phyloP scores from a whole-genome alignment of 2,113 vertebrate species.

The Potamarius usumacintae region DNA sequence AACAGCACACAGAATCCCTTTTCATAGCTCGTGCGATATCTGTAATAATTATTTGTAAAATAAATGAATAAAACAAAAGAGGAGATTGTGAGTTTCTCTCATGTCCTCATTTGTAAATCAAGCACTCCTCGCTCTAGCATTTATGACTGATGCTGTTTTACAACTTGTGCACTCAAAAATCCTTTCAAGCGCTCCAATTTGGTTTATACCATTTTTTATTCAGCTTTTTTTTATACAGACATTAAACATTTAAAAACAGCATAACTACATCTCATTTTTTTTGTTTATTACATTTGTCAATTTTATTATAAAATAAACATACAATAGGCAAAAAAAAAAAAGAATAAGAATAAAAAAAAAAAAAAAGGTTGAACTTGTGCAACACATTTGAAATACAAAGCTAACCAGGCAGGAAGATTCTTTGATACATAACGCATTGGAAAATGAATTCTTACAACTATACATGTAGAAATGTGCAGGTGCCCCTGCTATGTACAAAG shows the following conservation, averaged over 20 bases:
- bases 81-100: neutral
- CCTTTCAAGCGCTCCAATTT: slow-evolving; percentile 6
- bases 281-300: slow-evolving; percentile 89
- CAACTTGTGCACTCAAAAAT: slow-evolving; percentile 2
- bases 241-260: slow-evolving; percentile 93
- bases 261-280: slow-evolving; percentile 85
- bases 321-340: slow-evolving; percentile 81
- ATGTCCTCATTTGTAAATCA: neutral
- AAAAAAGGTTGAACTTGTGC: slow-evolving; percentile 76
- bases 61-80: neutral
- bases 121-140: neutral
- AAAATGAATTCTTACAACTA: slow-evolving; percentile 75
- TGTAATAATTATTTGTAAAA: neutral
- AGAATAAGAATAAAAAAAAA: slow-evolving; percentile 62
- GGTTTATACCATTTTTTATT: slow-evolving; percentile 87
- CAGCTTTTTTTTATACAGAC: slow-evolving; percentile 78
- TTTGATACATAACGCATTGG: slow-evolving; percentile 79
- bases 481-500: slow-evolving; percentile 80
- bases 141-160: neutral
- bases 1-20: neutral
- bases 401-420: slow-evolving; percentile 80
- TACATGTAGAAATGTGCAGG: slow-evolving; percentile 80
- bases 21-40: neutral
- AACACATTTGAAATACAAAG: slow-evolving; percentile 87
- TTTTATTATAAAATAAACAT: slow-evolving; percentile 87